These are phyloP conservation scores for Ianthella basta DNA, from an alignment of 37 sponge, comb jelly and placozoan species.

Conservation along the genomic window DNA sequence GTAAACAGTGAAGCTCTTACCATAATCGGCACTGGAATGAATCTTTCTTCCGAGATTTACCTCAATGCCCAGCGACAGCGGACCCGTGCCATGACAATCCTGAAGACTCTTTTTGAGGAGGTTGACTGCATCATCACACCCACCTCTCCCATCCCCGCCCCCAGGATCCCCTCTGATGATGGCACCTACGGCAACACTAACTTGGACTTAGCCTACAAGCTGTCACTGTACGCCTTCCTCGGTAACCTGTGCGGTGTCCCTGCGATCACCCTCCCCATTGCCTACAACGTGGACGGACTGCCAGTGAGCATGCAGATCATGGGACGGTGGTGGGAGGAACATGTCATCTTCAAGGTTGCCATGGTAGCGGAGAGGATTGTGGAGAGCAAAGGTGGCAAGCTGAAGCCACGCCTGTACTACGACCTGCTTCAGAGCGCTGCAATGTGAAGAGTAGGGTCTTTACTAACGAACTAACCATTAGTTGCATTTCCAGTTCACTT, in stretches of 20 bases:
- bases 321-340: slow-evolving; percentile 87
- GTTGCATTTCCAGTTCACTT: no score
- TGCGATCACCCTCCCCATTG: slow-evolving; percentile 72
- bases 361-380: slow-evolving; percentile 66
- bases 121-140: slow-evolving; percentile 72
- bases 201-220: slow-evolving; percentile 6
- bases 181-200: slow-evolving; percentile 44
- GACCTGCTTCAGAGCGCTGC: slow-evolving; percentile 32
- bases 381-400: slow-evolving; percentile 18
- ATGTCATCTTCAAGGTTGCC: slow-evolving; percentile 72
- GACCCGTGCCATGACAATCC: slow-evolving; percentile 58
- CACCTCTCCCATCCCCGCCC: slow-evolving; percentile 52
- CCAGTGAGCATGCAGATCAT: slow-evolving; percentile 89
- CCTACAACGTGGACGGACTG: slow-evolving; percentile 51
- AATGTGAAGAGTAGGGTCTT: no score
- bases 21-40: not conserved
- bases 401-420: slow-evolving; percentile 43
- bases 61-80: slow-evolving; percentile 78
- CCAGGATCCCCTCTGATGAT: slow-evolving; percentile 49
- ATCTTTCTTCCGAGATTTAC: slow-evolving; percentile 43
- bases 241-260: slow-evolving; percentile 80
- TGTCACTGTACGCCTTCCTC: slow-evolving; percentile 60
- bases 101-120: slow-evolving; percentile 51
- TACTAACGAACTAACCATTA: no score
- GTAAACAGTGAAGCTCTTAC: slow-evolving; percentile 65